Percentiles rank a stretch among this genome's conserved stretches.
Evolutionary conservation across 2,113 vertebrate genomes (phyloP).

Genomic region (Sturnus vulgaris): DNA sequence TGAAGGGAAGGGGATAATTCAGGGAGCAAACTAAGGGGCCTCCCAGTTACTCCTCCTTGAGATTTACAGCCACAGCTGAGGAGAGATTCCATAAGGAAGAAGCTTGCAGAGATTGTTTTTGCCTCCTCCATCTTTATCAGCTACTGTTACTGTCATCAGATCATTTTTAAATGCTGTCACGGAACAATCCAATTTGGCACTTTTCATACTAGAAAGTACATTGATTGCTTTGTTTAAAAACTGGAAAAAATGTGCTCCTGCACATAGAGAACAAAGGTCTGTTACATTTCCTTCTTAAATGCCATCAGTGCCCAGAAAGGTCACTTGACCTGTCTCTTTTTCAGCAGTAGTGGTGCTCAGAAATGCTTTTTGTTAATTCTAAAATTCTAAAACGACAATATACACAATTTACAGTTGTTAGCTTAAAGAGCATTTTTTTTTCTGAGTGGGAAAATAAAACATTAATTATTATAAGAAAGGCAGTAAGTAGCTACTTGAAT

Average conservation of each 20-base stretch:
- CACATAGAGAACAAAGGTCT: background rate
- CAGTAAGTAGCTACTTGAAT: background rate
- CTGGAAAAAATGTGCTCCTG: background rate
- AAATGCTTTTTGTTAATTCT: background rate
- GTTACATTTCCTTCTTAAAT: background rate
- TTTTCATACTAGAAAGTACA: background rate
- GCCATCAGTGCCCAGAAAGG: background rate
- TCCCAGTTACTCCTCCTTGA: background rate
- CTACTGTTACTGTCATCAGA: background rate
- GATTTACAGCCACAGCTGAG: background rate
- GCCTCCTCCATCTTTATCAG: background rate
- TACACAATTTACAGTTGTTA: background rate
- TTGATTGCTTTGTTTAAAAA: background rate
- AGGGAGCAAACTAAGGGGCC: background rate
- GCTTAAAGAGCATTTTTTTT: background rate
- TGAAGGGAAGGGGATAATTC: background rate
- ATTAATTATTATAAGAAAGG: background rate
- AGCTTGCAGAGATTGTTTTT: background rate
- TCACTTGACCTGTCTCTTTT: background rate
- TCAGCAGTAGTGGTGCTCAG: background rate
- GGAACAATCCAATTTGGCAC: background rate
- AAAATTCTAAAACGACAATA: background rate
- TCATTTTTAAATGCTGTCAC: background rate
- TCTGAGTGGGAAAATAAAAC: background rate
- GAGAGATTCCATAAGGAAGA: background rate